A percentile compares a stretch with the other conserved stretches of the same genome.
Conservation (phyloP, 2,888 invertebrate genomes). For the Caenorhabditis virilis region DNA sequence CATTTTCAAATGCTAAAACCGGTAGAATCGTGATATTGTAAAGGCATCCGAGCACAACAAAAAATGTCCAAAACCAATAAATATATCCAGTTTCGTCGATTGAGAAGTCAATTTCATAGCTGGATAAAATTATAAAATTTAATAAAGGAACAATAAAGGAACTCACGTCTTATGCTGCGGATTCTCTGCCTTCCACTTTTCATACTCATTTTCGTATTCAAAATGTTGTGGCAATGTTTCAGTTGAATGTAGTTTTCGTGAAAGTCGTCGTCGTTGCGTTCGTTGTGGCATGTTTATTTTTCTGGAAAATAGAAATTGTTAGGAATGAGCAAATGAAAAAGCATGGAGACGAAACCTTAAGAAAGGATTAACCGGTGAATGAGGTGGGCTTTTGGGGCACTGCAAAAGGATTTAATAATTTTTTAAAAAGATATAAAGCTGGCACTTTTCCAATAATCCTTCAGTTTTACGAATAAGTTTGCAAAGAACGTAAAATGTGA, state of each 20-base stretch:
- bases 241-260: not conserved
- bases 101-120: slow-evolving; percentile 18
- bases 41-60: slow-evolving; percentile 40
- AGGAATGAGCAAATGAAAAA: no score
- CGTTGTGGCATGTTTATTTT: no score
- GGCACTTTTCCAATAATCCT: no score
- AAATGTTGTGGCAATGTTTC: slow-evolving; percentile 11
- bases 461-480: no score
- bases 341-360: no score
- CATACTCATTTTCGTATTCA: slow-evolving; percentile 40
- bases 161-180: slow-evolving; percentile 14
- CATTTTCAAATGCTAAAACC: slow-evolving; percentile 41
- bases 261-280: slow-evolving; percentile 3
- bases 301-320: no score
- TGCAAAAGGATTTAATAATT: no score
- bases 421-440: no score
- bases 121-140: not conserved
- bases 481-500: no score
- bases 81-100: slow-evolving; percentile 34
- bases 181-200: slow-evolving; percentile 31
- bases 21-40: slow-evolving; percentile 50
- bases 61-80: slow-evolving; percentile 44
- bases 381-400: no score
- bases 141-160: not conserved
- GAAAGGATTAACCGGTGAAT: no score